A percentile compares a stretch with the other conserved stretches of the same genome.
phyloP scores from a whole-genome alignment of 2,888 invertebrate species.

The Lasius platythorax region DNA sequence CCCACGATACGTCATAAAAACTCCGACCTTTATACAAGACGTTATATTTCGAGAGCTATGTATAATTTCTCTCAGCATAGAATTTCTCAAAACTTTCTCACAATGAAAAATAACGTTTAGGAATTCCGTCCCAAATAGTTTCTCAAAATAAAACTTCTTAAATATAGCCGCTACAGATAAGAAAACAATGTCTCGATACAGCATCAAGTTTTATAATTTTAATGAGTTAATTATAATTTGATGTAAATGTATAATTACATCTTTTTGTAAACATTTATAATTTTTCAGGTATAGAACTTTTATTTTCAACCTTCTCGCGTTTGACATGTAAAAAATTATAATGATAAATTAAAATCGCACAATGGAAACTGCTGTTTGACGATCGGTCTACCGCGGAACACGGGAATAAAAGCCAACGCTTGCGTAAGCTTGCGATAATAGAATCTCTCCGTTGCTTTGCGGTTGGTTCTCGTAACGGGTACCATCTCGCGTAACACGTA shows the following conservation, averaged over 20 bases:
- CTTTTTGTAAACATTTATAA: not conserved
- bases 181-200: not conserved
- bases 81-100: not conserved
- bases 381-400: not conserved
- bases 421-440: slow-evolving; percentile 8
- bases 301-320: not conserved
- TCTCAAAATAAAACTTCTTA: not conserved
- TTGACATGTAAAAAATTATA: not conserved
- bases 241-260: not conserved
- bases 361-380: not conserved
- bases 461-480: slow-evolving; percentile 7
- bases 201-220: not conserved
- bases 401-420: slow-evolving; percentile 13
- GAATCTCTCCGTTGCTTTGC: slow-evolving; percentile 22
- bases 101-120: not conserved
- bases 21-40: slow-evolving; percentile 26
- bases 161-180: not conserved
- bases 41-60: slow-evolving; percentile 3
- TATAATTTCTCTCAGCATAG: not conserved
- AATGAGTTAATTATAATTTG: not conserved
- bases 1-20: not conserved
- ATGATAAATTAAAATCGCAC: not conserved
- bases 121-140: not conserved
- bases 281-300: not conserved
- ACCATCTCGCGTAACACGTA: not conserved